These are phyloP conservation scores for Nebria salina DNA, from an alignment of 2,888 invertebrate species.

Conservation along the genomic window DNA sequence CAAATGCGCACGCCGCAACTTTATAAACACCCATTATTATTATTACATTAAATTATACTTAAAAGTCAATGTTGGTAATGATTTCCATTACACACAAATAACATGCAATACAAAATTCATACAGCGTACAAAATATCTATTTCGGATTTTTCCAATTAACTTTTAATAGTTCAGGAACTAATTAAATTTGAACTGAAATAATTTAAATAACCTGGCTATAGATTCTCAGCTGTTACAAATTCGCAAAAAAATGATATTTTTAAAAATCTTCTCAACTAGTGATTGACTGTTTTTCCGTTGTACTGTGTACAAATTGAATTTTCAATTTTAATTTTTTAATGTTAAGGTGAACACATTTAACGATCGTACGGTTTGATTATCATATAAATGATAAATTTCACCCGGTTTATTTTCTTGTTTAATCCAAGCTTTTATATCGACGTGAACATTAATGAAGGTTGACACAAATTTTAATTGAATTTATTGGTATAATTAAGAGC, in stretches of 20 bases:
- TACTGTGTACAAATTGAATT: not conserved
- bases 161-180: no score
- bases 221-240: no score
- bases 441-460: slow-evolving; percentile 11
- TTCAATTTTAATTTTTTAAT: slow-evolving; percentile 10
- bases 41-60: slow-evolving; percentile 35
- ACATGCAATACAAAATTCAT: not conserved
- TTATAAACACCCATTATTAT: slow-evolving; percentile 21
- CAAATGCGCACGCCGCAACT: not conserved
- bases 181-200: no score
- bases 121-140: no score
- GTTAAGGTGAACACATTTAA: slow-evolving; percentile 1
- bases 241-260: no score
- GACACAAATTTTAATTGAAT: slow-evolving; percentile 29
- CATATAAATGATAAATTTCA: slow-evolving; percentile 21
- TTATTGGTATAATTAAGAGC: slow-evolving; percentile 25
- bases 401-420: not conserved
- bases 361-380: slow-evolving; percentile 6
- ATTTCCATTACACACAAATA: not conserved
- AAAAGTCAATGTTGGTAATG: slow-evolving; percentile 8
- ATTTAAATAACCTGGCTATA: no score
- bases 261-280: not conserved
- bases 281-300: not conserved
- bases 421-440: slow-evolving; percentile 6
- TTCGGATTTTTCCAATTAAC: no score